Evolutionary conservation across 2,797 vertebrate genomes (phyloP).

Genomic region (Prionace glauca): DNA sequence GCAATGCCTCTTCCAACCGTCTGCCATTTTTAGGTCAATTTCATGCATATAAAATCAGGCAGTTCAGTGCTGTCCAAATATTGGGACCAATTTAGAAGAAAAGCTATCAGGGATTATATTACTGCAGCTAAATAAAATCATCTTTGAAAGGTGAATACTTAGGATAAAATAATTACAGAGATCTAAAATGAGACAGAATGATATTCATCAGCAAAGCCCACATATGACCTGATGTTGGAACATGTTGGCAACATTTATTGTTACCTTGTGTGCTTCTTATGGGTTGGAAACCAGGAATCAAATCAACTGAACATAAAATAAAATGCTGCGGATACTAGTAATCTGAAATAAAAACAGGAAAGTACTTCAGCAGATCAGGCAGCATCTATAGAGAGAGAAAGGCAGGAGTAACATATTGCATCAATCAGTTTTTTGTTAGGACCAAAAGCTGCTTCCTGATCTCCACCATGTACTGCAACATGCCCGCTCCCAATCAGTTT

Average conservation of each 20-base stretch:
- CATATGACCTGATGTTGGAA: background rate
- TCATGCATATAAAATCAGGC: constrained; percentile 24
- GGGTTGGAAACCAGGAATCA: background rate
- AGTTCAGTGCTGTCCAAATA: background rate
- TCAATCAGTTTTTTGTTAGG: background rate
- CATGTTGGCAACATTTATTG: background rate
- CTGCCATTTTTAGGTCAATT: background rate
- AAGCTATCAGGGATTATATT: background rate
- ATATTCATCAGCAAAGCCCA: background rate
- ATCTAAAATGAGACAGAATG: background rate
- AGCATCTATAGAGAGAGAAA: background rate
- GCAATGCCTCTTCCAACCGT: background rate
- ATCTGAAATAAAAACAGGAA: background rate
- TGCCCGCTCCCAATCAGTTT: background rate
- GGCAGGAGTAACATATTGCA: background rate
- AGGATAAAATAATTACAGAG: background rate
- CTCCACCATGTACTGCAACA: background rate
- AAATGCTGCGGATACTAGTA: background rate
- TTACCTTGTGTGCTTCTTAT: background rate
- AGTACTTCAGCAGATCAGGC: background rate
- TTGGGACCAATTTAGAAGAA: background rate
- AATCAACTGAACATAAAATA: background rate
- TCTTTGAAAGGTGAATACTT: constrained; percentile 20
- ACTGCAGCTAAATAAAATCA: constrained; percentile 17
- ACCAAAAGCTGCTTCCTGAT: background rate